Base-by-base conservation (phyloP, 1,140 invertebrate species). In the Globodera rostochiensis region DNA sequence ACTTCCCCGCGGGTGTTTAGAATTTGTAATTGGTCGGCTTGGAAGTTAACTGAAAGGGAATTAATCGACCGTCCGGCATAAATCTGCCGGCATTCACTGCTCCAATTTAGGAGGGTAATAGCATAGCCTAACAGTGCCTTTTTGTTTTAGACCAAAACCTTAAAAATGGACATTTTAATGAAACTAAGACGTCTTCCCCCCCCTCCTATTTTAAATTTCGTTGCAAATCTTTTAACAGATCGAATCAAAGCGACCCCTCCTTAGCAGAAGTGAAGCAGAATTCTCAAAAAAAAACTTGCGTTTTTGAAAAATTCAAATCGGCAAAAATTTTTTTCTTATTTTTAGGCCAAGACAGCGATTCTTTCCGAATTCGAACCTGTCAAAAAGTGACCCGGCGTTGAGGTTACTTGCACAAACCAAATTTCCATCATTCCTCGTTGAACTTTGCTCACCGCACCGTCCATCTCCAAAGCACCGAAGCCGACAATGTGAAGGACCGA, bases 361-460 rank as follows among this genome's bases (percentile, higher is more conserved):
- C n/a, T 13, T 13, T 66, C 60, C 60, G 3, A 13, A 66, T 15
- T 15, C 3, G 21, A 21, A 71, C 69, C 69, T 47, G 69, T 71
- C 25, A 71, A 19, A 47, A 71, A 71, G 36, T 71, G 69, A 5
- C 46, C 36, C 69, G 36, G 74, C 74, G 36, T 70, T 46, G 36
- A 25, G 2, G 67, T 76, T 4, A 3, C 36, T 36, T 71, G 36
- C 74, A 13, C 74, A 76, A 64, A 50, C 74, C 74, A 76, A 47
- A 76, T 76, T 70, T 76, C 74, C 57, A 76, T 60, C 45, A 76
- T 9, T 45, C 45, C 74, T n/a, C 49, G 36, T 13, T 60, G 67
- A 9, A 76, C 67, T 46, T 76, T 49, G 6, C 45, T 8, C 46
- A 11, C 19, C n/a, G 0, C 8, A 4, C 5, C 57, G 36, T 64